Evolutionary conservation across 2,113 vertebrate genomes (phyloP).

Genomic region (Speoplatyrhinus poulsoni): DNA sequence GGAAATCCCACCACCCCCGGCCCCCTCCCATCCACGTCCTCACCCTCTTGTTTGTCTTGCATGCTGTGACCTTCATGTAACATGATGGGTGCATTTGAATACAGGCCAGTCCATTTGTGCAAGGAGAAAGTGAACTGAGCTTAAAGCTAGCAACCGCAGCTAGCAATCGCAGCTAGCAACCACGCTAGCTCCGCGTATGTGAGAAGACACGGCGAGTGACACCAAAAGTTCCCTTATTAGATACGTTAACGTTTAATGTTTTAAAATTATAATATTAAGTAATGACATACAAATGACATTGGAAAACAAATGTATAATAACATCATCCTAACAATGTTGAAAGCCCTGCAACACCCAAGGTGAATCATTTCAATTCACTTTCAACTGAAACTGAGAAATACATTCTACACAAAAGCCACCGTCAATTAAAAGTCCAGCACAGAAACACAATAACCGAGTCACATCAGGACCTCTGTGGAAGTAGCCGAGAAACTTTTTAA

Average conservation of each 20-base stretch:
- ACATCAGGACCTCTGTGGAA: constrained; percentile 43
- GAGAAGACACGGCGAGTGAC: not conserved
- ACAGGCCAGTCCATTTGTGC: constrained; percentile 30
- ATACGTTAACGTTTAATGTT: too few species aligned
- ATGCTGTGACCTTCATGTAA: constrained; percentile 70
- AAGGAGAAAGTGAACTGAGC: constrained; percentile 3
- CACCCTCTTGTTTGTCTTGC: constrained; percentile 64
- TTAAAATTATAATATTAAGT: too few species aligned
- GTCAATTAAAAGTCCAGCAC: constrained; percentile 30
- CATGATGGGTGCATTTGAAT: constrained; percentile 42
- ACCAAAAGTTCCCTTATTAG: not conserved
- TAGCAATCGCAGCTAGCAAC: not conserved
- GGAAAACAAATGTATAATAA: not conserved
- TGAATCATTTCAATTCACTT: not conserved
- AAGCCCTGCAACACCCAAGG: not conserved
- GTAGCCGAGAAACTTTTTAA: constrained; percentile 57
- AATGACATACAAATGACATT: not conserved
- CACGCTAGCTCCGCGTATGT: not conserved
- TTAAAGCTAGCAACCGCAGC: constrained; percentile 10
- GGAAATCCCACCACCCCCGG: not conserved
- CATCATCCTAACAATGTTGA: too few species aligned
- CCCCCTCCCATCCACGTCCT: constrained; percentile 53
- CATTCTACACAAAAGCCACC: constrained; percentile 4
- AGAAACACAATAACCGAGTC: constrained; percentile 43
- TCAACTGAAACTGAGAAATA: not conserved